Evolutionary conservation across 2,797 vertebrate genomes (phyloP).

Genomic region (Falco naumanni): DNA sequence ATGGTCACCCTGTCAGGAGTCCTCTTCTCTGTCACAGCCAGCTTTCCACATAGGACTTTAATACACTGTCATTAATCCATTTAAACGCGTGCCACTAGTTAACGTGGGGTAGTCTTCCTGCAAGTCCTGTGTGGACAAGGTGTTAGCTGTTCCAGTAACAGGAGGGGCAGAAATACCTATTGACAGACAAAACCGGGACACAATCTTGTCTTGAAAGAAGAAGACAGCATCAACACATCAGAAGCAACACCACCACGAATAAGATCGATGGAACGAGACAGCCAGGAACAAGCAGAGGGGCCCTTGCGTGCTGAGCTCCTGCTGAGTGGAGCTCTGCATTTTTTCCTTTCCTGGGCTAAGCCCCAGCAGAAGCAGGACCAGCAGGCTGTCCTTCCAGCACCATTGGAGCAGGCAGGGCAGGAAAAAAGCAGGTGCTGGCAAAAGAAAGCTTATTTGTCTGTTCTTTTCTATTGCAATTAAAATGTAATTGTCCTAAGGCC

Average conservation of each 20-base stretch:
- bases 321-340: not conserved
- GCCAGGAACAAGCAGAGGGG: not conserved
- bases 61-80: conserved; percentile 21
- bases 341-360: not conserved
- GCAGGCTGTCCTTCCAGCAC: not conserved
- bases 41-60: not conserved
- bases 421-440: not conserved
- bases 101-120: not conserved
- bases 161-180: not conserved
- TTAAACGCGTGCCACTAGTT: not conserved
- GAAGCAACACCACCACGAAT: not conserved
- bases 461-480: conserved; percentile 9
- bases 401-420: not conserved
- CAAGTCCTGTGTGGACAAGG: not conserved
- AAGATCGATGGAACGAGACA: not conserved
- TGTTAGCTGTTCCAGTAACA: not conserved
- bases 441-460: not conserved
- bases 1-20: not conserved
- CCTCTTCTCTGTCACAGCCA: not conserved
- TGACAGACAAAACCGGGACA: not conserved
- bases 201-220: not conserved
- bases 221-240: not conserved
- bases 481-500: not conserved
- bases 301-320: not conserved
- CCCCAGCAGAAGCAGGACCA: not conserved